These are phyloP conservation scores for Stenolophus ochropezus DNA, from an alignment of 2,888 invertebrate species.

Conservation along the genomic window DNA sequence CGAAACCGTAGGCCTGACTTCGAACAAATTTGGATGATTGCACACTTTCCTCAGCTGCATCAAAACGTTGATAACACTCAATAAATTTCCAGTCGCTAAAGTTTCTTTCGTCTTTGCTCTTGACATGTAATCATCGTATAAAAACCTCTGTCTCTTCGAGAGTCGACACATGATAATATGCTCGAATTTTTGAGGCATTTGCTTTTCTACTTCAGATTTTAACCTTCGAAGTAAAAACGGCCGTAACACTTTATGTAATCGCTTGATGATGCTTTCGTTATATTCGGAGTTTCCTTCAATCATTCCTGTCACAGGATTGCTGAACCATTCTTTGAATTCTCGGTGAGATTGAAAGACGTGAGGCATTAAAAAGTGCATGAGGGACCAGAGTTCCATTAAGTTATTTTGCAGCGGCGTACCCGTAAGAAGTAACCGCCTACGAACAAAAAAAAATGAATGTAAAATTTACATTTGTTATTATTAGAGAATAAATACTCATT, in stretches of 20 bases:
- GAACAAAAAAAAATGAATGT: conserved; percentile 65
- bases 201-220: conserved; percentile 97
- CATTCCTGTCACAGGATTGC: conserved; percentile 97
- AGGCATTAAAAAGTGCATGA: conserved; percentile 99
- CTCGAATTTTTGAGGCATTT: conserved; percentile 97
- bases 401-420: conserved; percentile 98
- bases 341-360: conserved; percentile 96
- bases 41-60: conserved; percentile 99
- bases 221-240: conserved; percentile 94
- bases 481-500: too few relatives aligned
- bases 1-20: conserved; percentile 94
- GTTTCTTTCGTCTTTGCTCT: conserved; percentile 96
- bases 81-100: conserved; percentile 91
- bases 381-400: conserved; percentile 96
- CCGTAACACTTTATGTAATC: conserved; percentile 93
- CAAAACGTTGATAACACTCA: conserved; percentile 96
- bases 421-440: conserved; percentile 90
- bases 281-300: conserved; percentile 94
- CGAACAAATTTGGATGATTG: conserved; percentile 98
- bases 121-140: conserved; percentile 99
- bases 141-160: conserved; percentile 95
- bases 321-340: conserved; percentile 99
- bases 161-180: conserved; percentile 95
- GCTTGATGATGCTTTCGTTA: conserved; percentile 90
- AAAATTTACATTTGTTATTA: not conserved